phyloP scores from a whole-genome alignment of 2,797 vertebrate species.

The Neoniphon sammara region DNA sequence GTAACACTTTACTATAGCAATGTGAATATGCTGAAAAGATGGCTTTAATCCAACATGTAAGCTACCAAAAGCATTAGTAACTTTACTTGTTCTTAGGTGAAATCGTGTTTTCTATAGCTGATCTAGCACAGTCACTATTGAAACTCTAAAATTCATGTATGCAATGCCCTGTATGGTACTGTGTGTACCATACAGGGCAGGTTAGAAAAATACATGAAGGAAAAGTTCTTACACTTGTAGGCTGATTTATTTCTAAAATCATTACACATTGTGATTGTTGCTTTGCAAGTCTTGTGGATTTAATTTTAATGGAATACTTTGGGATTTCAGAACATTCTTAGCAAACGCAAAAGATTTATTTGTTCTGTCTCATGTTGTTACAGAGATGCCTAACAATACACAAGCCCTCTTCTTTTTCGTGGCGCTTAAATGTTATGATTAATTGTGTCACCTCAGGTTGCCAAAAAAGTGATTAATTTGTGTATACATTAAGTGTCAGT shows the following conservation, averaged over 20 bases:
- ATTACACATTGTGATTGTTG: conserved; percentile 21
- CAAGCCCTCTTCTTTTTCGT: conserved; percentile 18
- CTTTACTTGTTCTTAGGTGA: background rate
- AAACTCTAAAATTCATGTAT: too few species aligned
- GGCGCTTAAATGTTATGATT: conserved; percentile 53
- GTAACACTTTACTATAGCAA: too few species aligned
- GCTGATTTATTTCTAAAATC: background rate
- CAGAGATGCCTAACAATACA: conserved; percentile 57
- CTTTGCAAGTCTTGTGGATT: conserved; percentile 20
- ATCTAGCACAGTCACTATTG: too few species aligned
- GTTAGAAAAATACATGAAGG: background rate
- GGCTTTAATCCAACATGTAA: background rate
- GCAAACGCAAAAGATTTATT: conserved; percentile 57
- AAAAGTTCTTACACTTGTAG: background rate
- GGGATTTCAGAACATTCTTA: conserved; percentile 43
- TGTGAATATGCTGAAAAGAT: too few species aligned
- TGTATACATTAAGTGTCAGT: conserved; percentile 67
- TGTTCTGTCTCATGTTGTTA: conserved; percentile 59
- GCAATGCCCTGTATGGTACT: too few species aligned
- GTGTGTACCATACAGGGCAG: background rate
- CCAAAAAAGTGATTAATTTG: conserved; percentile 67
- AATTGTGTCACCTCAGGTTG: conserved; percentile 53
- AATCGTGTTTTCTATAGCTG: too few species aligned
- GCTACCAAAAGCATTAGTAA: background rate
- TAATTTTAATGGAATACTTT: conserved; percentile 41